These are phyloP conservation scores for Oreochromis spilurus DNA, from an alignment of 2,113 vertebrate species.

Conservation along the genomic window DNA sequence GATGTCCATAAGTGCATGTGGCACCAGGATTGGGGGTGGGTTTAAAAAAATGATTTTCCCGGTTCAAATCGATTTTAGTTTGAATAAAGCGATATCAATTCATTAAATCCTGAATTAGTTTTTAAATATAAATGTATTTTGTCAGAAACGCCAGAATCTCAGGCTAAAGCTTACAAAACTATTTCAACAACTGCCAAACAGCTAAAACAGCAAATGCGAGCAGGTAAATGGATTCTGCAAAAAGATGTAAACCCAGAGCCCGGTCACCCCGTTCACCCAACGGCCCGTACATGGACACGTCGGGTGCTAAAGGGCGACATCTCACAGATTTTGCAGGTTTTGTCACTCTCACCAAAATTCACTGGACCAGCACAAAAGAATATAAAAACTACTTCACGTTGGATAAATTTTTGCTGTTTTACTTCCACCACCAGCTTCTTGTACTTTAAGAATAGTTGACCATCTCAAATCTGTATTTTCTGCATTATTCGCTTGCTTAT, in stretches of 20 bases:
- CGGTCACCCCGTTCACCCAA: not conserved
- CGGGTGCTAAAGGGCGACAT: rapidly evolving
- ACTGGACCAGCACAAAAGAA: not conserved
- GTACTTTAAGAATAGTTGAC: not conserved
- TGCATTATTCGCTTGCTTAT: not conserved
- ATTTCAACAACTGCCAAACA: not conserved
- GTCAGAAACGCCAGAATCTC: not conserved
- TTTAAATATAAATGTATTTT: not conserved
- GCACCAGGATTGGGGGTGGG: not conserved
- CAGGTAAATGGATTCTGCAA: not conserved
- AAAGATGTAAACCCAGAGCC: not conserved
- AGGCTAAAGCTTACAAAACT: not conserved
- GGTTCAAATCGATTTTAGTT: not conserved
- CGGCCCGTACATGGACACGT: not conserved
- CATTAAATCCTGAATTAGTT: rapidly evolving
- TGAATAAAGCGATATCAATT: rapidly evolving
- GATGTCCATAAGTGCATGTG: not conserved
- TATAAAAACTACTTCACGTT: not conserved
- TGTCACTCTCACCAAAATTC: not conserved
- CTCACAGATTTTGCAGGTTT: not conserved
- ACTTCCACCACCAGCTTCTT: not conserved
- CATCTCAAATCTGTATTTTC: not conserved
- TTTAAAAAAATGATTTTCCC: not conserved
- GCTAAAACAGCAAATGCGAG: not conserved
- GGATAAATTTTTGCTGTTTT: not conserved